Conservation (phyloP, 2,888 invertebrate species). For the Drosophila buzzatii region DNA sequence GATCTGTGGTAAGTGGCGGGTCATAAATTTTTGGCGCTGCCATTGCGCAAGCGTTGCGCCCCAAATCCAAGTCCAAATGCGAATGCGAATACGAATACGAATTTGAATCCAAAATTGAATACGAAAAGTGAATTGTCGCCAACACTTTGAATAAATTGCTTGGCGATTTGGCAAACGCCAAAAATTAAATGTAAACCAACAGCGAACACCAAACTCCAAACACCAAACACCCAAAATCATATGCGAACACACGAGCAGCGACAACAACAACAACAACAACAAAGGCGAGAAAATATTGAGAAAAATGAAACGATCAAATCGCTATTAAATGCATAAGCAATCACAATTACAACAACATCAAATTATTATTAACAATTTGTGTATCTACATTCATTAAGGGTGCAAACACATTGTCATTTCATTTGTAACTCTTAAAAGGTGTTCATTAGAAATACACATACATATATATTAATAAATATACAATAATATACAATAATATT, state of each 20-base stretch:
- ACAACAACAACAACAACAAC: background rate
- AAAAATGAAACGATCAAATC: conserved; percentile 36
- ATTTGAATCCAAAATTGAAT: conserved; percentile 52
- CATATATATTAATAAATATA: no score
- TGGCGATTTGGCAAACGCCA: conserved; percentile 61
- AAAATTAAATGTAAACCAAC: conserved; percentile 39
- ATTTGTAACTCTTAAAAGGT: conserved; percentile 13
- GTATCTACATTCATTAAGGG: background rate
- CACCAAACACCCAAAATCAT: conserved; percentile 28
- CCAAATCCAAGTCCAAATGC: conserved; percentile 37
- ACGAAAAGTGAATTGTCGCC: conserved; percentile 75
- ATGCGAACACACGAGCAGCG: conserved; percentile 23
- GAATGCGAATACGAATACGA: conserved; percentile 25
- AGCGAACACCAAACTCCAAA: conserved; percentile 15
- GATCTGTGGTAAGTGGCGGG: conserved; percentile 60
- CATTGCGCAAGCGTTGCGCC: conserved; percentile 65
- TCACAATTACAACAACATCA: conserved; percentile 13
- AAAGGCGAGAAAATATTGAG: background rate
- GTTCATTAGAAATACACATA: no score
- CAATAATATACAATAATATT: no score
- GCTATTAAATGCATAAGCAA: conserved; percentile 33
- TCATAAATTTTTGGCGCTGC: conserved; percentile 68
- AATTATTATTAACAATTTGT: conserved; percentile 10
- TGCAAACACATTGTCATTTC: background rate
- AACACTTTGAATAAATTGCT: conserved; percentile 72